phyloP scores from a whole-genome alignment of 2,113 vertebrate genomes.

The Dermatemys mawii region DNA sequence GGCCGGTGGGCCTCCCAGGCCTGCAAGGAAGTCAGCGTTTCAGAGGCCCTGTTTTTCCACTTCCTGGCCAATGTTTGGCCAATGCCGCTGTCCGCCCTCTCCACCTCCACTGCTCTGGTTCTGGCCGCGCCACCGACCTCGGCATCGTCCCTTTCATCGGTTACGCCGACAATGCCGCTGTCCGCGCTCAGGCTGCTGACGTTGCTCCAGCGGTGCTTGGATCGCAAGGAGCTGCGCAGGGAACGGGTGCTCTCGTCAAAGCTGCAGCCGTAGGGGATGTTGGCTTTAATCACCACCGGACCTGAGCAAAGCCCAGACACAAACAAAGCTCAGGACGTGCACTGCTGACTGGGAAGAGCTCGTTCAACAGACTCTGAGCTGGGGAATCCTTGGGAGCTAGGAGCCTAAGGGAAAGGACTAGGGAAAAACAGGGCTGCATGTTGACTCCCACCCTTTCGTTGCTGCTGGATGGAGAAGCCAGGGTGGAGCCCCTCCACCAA shows the following conservation, averaged over 20 bases:
- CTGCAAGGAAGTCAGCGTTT: constrained; percentile 73
- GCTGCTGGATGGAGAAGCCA: background rate
- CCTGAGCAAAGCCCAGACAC: constrained; percentile 44
- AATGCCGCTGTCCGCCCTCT: constrained; percentile 88
- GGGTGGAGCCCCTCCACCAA: background rate
- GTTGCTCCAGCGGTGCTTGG: constrained; percentile 90
- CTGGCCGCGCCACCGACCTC: constrained; percentile 77
- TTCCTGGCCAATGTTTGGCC: constrained; percentile 83
- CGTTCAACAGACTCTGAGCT: background rate
- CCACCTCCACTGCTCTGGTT: constrained; percentile 81
- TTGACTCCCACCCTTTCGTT: background rate
- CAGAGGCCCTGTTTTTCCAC: constrained; percentile 84
- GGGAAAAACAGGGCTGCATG: background rate
- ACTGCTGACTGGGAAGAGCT: background rate
- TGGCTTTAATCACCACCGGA: constrained; percentile 72
- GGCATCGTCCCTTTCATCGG: constrained; percentile 76
- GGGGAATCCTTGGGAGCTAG: background rate
- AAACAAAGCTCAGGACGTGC: background rate
- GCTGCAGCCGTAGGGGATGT: constrained; percentile 79
- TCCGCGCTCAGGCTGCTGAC: constrained; percentile 91
- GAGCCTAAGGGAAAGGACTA: fast-evolving
- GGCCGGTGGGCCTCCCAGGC: constrained; percentile 86
- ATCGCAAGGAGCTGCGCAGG: constrained; percentile 46
- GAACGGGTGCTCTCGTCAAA: constrained; percentile 64
- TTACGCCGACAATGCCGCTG: constrained; percentile 89